Evolutionary conservation across 2,113 vertebrate species (phyloP), one percentile per base, ranked within the genome.

Genomic region (Uria lomvia): DNA sequence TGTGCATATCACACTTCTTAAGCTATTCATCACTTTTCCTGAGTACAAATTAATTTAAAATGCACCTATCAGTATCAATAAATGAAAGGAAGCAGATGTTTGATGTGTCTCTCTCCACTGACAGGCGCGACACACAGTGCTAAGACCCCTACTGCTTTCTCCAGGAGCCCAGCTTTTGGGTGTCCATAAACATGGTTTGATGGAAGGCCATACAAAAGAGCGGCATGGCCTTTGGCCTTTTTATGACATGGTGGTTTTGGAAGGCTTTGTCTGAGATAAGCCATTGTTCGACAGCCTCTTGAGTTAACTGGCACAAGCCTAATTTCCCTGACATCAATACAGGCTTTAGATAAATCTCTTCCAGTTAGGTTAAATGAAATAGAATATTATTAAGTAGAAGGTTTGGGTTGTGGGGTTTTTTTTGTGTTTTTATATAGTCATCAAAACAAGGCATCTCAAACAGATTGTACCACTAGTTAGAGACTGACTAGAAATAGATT

Each of bases 1-100:
- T 95, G 82, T 71, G 74, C 92, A 70, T 90, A 96, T 96, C 70
- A 6, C 92, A 82, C 96, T 97, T 96, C 96, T 97, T 94, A 45
- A 91, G 79, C 95, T 96, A 94, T 97, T 97, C 78, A 70, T 84
- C 92, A 92, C 68, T 95, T 97, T 97, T 97, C 93, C 93, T 19
- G 77, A 96, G 86, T 75, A 94, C 84, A 96, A 95, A 95, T 96
- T 97, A 89, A 77, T 95, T 97, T 89, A 90, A 96, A 98, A 97
- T 91, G 92, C 92, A 97, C 90, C 88, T 97, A 98, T 97, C 93
- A 65, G 88, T 97, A 96, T 96, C 96, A 96, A 95, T 96, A 97
- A 97, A 97, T 93, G 96, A 97, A 98, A 98, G 95, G 94, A 97
- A 98, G 86, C 95, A 90, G 95, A 97, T 76, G 94, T 94, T 92